These are phyloP conservation scores for Panopea generosa DNA, from an alignment of 2,888 invertebrate genomes.

Conservation along the genomic window DNA sequence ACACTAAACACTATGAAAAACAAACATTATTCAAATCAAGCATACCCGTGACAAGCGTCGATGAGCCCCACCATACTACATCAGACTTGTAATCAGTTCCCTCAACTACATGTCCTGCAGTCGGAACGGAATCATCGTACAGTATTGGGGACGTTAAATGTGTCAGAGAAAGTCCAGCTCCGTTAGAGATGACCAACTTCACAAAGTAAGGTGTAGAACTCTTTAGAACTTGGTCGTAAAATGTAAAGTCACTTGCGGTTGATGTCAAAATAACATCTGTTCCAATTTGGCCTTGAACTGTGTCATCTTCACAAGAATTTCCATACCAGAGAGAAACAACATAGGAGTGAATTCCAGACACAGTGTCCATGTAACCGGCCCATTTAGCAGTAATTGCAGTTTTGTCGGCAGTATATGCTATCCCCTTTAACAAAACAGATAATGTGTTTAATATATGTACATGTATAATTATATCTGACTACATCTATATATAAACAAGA, in stretches of 20 bases:
- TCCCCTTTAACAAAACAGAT: conserved; percentile 29
- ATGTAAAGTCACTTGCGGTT: neutral
- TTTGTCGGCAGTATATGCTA: conserved; percentile 40
- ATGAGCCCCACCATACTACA: conserved; percentile 39
- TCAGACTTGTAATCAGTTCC: conserved; percentile 41
- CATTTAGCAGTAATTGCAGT: conserved; percentile 33
- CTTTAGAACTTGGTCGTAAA: neutral
- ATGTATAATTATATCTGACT: too few relatives aligned
- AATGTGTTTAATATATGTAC: too few relatives aligned
- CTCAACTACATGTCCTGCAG: conserved; percentile 38
- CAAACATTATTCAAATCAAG: too few relatives aligned
- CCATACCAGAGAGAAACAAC: conserved; percentile 39
- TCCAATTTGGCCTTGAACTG: neutral
- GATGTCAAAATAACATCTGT: neutral
- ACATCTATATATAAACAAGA: too few relatives aligned
- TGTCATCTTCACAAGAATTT: conserved; percentile 28
- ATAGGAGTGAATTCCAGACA: conserved; percentile 41
- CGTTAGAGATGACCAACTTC: conserved; percentile 10
- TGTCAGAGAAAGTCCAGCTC: conserved; percentile 8
- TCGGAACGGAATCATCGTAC: conserved; percentile 39
- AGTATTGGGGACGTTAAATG: conserved; percentile 39
- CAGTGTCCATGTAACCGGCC: conserved; percentile 44
- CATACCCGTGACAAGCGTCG: conserved; percentile 35
- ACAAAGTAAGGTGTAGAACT: conserved; percentile 1
- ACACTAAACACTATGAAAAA: too few relatives aligned